Evolutionary conservation across 37 sponge, comb jelly and placozoan species (phyloP).

Genomic region (Beroe ovata): DNA sequence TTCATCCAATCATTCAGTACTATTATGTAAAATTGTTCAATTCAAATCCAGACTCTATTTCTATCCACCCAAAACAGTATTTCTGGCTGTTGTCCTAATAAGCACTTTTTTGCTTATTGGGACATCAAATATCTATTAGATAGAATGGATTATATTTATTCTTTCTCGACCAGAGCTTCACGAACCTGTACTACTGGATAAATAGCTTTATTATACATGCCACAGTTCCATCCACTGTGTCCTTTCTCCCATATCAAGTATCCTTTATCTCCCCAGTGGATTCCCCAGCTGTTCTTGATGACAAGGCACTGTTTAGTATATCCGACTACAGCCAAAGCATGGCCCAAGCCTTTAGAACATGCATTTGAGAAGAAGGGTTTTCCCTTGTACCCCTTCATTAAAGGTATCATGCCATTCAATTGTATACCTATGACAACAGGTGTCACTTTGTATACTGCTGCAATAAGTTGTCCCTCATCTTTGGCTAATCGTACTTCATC

Average conservation of each 20-base stretch:
- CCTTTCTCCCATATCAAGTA: background rate
- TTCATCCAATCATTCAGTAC: too few relatives aligned
- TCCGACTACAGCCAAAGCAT: background rate
- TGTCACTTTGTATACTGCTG: background rate
- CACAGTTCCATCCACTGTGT: background rate
- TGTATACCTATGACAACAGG: background rate
- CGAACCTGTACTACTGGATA: too few relatives aligned
- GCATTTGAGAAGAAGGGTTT: background rate
- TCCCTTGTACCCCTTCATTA: background rate
- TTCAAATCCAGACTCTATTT: too few relatives aligned
- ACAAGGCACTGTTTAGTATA: background rate
- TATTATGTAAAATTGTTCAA: background rate
- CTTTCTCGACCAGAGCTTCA: too few relatives aligned
- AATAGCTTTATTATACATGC: background rate
- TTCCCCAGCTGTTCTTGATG: background rate
- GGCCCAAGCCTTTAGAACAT: background rate
- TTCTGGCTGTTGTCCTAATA: too few relatives aligned
- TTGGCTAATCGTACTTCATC: background rate
- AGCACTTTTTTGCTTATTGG: too few relatives aligned
- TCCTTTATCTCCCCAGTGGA: background rate
- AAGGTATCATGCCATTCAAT: background rate
- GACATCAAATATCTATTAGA: too few relatives aligned
- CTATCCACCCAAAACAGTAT: too few relatives aligned
- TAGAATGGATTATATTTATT: too few relatives aligned
- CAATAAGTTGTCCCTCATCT: background rate